phyloP scores from a whole-genome alignment of 1,140 invertebrate species.

The Pseudomyrmex sp. region DNA sequence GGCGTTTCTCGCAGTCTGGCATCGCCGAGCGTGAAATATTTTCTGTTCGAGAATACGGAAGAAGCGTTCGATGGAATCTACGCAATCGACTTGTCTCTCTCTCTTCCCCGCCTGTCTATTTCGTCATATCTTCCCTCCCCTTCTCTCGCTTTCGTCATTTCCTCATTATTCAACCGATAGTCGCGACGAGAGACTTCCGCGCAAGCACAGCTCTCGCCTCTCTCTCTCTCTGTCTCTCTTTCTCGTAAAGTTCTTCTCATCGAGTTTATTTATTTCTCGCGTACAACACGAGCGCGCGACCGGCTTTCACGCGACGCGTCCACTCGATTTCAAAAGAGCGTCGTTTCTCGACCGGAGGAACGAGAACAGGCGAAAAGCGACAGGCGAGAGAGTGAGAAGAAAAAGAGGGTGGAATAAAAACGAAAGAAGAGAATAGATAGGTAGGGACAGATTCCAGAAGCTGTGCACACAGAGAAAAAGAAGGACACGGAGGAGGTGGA shows the following conservation, averaged over 20 bases:
- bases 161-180: constrained; percentile 6
- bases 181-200: background rate
- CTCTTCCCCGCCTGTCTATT: background rate
- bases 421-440: background rate
- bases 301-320: constrained; percentile 6
- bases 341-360: background rate
- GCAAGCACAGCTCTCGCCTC: background rate
- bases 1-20: constrained; percentile 46
- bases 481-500: constrained; percentile 9
- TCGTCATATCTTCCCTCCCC: constrained; percentile 7
- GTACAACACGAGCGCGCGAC: background rate
- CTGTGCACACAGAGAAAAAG: background rate
- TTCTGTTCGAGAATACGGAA: constrained; percentile 28
- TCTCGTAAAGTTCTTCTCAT: background rate
- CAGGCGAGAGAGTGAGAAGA: background rate
- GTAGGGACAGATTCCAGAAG: constrained; percentile 18
- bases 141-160: constrained; percentile 19
- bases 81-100: constrained; percentile 28
- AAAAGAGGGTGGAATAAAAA: background rate
- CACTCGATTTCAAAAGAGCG: constrained; percentile 39
- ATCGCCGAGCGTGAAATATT: constrained; percentile 47
- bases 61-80: constrained; percentile 38
- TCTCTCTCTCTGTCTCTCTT: background rate
- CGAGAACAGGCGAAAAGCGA: background rate
- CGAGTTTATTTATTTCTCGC: background rate